These are phyloP conservation scores for Psettodes erumei DNA, from an alignment of 2,113 vertebrate genomes.

Conservation along the genomic window DNA sequence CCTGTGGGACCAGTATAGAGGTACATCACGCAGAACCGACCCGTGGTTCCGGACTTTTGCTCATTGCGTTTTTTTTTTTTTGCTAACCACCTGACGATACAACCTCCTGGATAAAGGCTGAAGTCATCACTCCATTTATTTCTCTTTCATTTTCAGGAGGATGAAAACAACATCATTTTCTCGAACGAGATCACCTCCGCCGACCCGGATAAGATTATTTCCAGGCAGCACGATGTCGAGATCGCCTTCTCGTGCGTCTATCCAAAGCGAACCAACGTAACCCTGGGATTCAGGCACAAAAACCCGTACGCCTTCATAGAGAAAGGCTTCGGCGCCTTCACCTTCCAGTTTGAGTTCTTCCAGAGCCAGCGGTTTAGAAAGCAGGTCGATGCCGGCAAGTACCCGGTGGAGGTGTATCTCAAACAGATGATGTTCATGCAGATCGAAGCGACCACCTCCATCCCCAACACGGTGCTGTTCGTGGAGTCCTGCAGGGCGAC, in stretches of 20 bases:
- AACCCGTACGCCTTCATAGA: constrained; percentile 56
- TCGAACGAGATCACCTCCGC: constrained; percentile 65
- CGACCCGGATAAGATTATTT: constrained; percentile 37
- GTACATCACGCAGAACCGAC: neutral
- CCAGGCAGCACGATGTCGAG: constrained; percentile 59
- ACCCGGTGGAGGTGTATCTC: constrained; percentile 68
- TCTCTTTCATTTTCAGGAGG: constrained; percentile 57
- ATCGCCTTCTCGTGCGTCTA: constrained; percentile 63
- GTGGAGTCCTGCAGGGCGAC: constrained; percentile 73
- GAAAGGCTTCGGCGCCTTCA: constrained; percentile 68
- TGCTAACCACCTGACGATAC: too few species aligned
- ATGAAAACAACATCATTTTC: constrained; percentile 60
- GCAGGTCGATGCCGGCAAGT: neutral
- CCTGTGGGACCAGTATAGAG: constrained; percentile 43
- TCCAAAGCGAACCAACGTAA: constrained; percentile 60
- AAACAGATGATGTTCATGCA: constrained; percentile 69
- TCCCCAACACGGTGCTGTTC: constrained; percentile 67
- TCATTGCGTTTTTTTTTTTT: too few species aligned
- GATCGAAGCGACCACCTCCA: constrained; percentile 50
- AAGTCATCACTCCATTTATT: constrained; percentile 2
- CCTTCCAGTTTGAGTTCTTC: constrained; percentile 60
- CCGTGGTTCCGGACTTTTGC: neutral
- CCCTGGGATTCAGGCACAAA: constrained; percentile 55
- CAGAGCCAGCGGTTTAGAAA: constrained; percentile 16
- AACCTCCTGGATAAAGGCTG: too few species aligned